Evolutionary conservation across 2,113 vertebrate genomes (phyloP).

Genomic region (Meles meles): DNA sequence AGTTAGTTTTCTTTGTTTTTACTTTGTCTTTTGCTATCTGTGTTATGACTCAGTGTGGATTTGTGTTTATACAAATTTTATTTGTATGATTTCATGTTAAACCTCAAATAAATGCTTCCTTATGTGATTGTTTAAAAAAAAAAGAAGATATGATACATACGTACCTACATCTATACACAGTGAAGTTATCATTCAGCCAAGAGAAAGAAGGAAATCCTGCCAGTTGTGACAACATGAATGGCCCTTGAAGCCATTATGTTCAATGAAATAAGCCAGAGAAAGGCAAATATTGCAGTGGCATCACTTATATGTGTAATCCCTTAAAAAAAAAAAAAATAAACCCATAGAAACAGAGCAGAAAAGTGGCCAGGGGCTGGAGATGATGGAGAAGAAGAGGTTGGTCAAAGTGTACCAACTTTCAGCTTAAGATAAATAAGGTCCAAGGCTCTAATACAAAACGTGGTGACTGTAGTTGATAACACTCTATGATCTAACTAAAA

Average conservation of each 20-base stretch:
- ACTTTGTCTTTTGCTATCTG: too few relatives aligned
- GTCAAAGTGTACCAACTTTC: neutral
- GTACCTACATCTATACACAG: neutral
- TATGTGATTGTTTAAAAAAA: too few relatives aligned
- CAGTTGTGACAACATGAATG: neutral
- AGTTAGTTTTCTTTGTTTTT: too few relatives aligned
- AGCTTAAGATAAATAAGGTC: neutral
- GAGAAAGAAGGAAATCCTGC: neutral
- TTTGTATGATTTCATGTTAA: too few relatives aligned
- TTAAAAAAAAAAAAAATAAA: neutral
- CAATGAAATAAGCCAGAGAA: neutral
- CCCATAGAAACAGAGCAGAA: neutral
- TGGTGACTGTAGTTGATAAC: neutral
- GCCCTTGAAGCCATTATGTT: neutral
- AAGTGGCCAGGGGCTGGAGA: neutral
- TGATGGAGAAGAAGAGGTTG: neutral
- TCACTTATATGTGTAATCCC: neutral
- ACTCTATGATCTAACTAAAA: neutral
- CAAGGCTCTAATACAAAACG: neutral
- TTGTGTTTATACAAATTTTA: too few relatives aligned
- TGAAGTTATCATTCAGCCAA: neutral
- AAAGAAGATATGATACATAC: neutral
- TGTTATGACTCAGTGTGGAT: too few relatives aligned
- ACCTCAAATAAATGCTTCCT: too few relatives aligned
- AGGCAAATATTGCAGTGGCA: neutral